Conservation (phyloP, 2,888 invertebrate genomes). For the Himalopsyche tibetana region DNA sequence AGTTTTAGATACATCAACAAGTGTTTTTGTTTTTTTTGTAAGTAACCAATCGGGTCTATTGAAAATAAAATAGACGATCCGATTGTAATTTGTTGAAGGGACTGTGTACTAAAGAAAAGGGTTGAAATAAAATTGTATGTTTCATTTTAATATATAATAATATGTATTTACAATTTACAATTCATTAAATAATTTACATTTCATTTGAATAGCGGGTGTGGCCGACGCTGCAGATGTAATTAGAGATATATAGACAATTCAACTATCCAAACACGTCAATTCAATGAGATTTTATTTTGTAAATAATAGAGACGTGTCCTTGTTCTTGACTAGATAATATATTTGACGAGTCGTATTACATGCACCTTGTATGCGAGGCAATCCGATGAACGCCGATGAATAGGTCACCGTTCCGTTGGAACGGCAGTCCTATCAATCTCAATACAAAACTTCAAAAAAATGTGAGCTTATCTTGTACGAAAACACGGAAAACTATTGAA, state of each 20-base stretch:
- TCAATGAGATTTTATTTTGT: slow-evolving; percentile 50
- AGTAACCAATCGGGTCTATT: too few relatives aligned
- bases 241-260: slow-evolving; percentile 46
- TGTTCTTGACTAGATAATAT: slow-evolving; percentile 63
- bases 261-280: slow-evolving; percentile 10
- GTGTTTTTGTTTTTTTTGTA: too few relatives aligned
- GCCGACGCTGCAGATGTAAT: slow-evolving; percentile 50
- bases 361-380: slow-evolving; percentile 45
- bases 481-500: neutral
- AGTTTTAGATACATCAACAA: too few relatives aligned
- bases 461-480: neutral
- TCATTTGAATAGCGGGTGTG: slow-evolving; percentile 62
- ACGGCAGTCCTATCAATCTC: neutral
- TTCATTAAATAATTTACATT: slow-evolving; percentile 65
- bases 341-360: slow-evolving; percentile 53
- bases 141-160: slow-evolving; percentile 62
- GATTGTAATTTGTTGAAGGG: too few relatives aligned
- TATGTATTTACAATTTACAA: slow-evolving; percentile 65
- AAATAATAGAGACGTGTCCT: slow-evolving; percentile 61
- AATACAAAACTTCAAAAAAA: slow-evolving; percentile 24
- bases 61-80: too few relatives aligned
- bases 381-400: neutral
- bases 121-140: slow-evolving; percentile 55
- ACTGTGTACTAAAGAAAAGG: neutral
- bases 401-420: neutral